Evolutionary conservation across 1,140 invertebrate species (phyloP), one percentile per base, ranked within the genome.

Genomic region (Bombyx mandarina): DNA sequence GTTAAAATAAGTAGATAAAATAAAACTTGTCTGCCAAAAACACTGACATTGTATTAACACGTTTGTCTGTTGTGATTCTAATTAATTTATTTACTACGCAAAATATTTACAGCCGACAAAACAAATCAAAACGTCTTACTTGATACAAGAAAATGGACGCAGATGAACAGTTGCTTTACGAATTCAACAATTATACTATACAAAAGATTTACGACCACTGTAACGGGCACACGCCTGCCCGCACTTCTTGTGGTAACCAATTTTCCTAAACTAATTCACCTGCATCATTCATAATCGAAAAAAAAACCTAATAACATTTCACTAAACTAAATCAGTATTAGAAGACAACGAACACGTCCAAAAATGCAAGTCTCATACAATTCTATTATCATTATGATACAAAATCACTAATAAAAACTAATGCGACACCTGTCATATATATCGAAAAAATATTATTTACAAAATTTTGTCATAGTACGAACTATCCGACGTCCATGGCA

Each of bases 1-100:
- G 77, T 84, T 82, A 88, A 88, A 86, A 88, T 85, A 87, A 87
- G 85, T 87, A 87, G 83, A 87, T 87, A 86, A 86, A 88, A 88
- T 88, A 86, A 47, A 88, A 88, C 79, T 84, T 77, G 77, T 82
- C 4, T 85, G 85, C 76, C 73, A 82, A 88, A 77, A 87, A 86
- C 81, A 82, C 72, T 74, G 71, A 80, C 79, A 82, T 80, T 79
- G 65, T 85, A 86, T 80, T 77, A 86, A 85, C 77, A 80, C 73
- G 72, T 77, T 75, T 63, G 48, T 52, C 43, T 75, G 63, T 71
- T 62, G 68, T 80, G 79, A 85, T 85, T 81, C 75, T 80, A 79
- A 67, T 72, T 79, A 81, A 68, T 53, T 55, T 50, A 35, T 53
- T 52, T 51, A 61, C 74, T 84, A 86, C 67, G 83, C 82, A 65